Conservation (phyloP, 1,140 invertebrate genomes). For the Cydia amplana region DNA sequence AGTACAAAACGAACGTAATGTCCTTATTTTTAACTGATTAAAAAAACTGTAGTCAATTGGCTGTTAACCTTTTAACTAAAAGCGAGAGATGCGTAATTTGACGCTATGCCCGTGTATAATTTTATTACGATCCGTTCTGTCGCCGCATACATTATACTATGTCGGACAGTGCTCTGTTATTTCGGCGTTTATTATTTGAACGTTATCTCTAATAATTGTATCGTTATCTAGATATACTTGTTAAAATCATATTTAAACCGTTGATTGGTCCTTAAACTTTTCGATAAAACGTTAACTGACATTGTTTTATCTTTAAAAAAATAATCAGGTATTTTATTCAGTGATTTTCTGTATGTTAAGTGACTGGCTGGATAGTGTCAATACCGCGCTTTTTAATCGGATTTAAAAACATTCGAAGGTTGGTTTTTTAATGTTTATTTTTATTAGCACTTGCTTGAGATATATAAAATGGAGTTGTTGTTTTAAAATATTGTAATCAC, state of each 20-base stretch:
- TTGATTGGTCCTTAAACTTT: conserved; percentile 71
- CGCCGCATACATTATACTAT: conserved; percentile 67
- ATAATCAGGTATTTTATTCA: conserved; percentile 47
- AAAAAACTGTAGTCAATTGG: conserved; percentile 78
- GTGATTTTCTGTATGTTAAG: conserved; percentile 12
- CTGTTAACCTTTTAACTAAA: conserved; percentile 80
- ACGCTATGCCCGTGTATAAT: conserved; percentile 77
- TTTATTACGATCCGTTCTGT: conserved; percentile 72
- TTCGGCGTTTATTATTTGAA: conserved; percentile 56
- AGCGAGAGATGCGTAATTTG: conserved; percentile 77
- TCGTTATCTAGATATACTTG: conserved; percentile 65
- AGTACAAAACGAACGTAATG: conserved; percentile 53
- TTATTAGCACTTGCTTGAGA: no score
- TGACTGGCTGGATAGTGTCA: conserved; percentile 21
- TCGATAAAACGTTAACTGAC: conserved; percentile 63
- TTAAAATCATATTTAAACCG: conserved; percentile 71
- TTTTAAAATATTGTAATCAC: no score
- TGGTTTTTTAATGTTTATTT: conserved; percentile 12
- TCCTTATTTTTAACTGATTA: conserved; percentile 79
- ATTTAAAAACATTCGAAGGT: conserved; percentile 16
- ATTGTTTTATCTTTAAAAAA: conserved; percentile 53
- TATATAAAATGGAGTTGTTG: no score
- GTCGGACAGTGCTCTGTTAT: conserved; percentile 47
- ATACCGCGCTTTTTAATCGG: conserved; percentile 7
- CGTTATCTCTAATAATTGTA: conserved; percentile 67